Conservation (phyloP, 92 coral and sea anemone species). For the Palythoa grandis region DNA sequence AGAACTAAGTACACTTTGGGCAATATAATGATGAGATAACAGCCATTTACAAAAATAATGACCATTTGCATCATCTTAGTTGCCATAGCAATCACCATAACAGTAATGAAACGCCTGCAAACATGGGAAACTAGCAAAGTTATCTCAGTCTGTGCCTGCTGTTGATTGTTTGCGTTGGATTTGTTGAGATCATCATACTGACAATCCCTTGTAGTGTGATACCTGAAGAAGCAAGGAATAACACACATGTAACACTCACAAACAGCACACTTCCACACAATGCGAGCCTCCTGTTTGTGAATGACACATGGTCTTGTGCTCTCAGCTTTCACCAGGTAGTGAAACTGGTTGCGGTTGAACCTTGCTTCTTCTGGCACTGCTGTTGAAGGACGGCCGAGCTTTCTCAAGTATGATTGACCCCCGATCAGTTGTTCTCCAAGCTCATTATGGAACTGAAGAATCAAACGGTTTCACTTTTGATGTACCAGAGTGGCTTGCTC, state of each 20-base stretch:
- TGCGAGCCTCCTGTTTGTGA: constrained; percentile 50
- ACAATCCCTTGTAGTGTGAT: constrained; percentile 46
- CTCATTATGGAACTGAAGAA: constrained; percentile 47
- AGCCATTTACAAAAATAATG: constrained; percentile 14
- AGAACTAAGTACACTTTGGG: constrained; percentile 22
- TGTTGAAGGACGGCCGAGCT: constrained; percentile 43
- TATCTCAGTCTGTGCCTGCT: constrained; percentile 41
- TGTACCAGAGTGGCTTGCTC: constrained; percentile 38
- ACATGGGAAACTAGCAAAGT: constrained; percentile 14
- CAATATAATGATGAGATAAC: constrained; percentile 21
- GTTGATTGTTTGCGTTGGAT: constrained; percentile 43
- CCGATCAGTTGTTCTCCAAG: constrained; percentile 42
- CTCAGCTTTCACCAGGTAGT: constrained; percentile 32
- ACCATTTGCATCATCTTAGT: constrained; percentile 26
- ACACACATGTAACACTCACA: constrained; percentile 45
- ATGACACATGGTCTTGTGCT: constrained; percentile 28
- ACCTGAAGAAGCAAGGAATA: constrained; percentile 44
- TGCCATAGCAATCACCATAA: constrained; percentile 45
- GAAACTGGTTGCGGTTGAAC: constrained; percentile 17
- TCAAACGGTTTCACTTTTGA: constrained; percentile 24
- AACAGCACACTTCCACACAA: constrained; percentile 50
- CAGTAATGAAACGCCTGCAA: constrained; percentile 7
- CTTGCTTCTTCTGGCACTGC: constrained; percentile 43
- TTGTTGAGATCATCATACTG: constrained; percentile 40
- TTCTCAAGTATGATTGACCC: constrained; percentile 33